Base-by-base conservation (phyloP, 2,888 invertebrate genomes). In the Hypercompe scribonia region DNA sequence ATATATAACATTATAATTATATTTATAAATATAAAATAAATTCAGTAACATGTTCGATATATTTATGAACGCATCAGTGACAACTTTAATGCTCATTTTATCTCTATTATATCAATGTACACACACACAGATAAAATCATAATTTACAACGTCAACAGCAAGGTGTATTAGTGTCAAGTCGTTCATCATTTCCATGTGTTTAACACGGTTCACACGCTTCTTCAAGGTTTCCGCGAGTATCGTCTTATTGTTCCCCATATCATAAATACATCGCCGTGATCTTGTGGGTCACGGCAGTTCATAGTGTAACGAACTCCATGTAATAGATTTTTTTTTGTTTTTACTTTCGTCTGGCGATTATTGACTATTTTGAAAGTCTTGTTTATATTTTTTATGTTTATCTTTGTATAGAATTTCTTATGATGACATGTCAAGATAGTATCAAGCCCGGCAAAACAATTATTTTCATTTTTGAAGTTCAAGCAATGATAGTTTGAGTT, bases 191-290 rank as follows among this genome's bases (percentile, higher is more conserved):
- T 73, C 74, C 67, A 71, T 65, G 28, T 73, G 54, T 66, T 79
- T 73, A 78, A 71, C 72, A 46, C 18, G 39, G 54, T 85, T 86
- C 86, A 34, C 86, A 86, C 86, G 86, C 86, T 75, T 86, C 86
- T 83, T 72, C 85, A 86, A 86, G 86, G 86, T 77, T 66, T 50
- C 11, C 28, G 68, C 69, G 72, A 70, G 74, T 70, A 75, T 75
- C 63, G 61, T 61, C 54, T 68, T 72, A 77, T 76, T 76, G 77
- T 76, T 72, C 31, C 4, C n/a, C 61, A 58, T 71, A 74, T n/a
- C 54, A 65, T 72, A 70, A 75, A 50, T 34, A 42, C 63, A 61
- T 67, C 69, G 28, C 75, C 66, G 66, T 75, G 66, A 76, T 75
- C 67, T 72, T 74, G 67, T 28, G 15, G 33, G 42, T 71, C 28